These are phyloP conservation scores for Netelia virgata DNA, from an alignment of 2,888 invertebrate species.

Conservation along the genomic window DNA sequence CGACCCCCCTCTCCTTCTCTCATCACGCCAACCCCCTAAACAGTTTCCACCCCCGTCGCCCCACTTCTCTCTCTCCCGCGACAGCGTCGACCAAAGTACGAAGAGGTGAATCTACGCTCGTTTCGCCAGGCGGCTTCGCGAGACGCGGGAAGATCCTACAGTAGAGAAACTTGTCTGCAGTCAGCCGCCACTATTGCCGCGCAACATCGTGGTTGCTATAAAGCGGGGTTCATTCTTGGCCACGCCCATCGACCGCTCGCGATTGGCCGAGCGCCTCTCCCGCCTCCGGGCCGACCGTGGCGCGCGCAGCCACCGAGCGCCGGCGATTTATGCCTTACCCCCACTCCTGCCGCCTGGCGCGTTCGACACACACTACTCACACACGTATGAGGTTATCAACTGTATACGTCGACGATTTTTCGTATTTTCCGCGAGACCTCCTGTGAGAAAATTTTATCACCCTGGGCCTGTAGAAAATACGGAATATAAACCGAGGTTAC, in stretches of 20 bases:
- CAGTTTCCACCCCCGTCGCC: not conserved
- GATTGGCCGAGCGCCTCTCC: constrained; percentile 73
- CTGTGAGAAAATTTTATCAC: constrained; percentile 73
- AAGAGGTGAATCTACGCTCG: constrained; percentile 31
- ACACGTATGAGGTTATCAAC: constrained; percentile 33
- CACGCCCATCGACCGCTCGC: constrained; percentile 70
- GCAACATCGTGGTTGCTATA: constrained; percentile 18
- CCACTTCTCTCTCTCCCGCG: not conserved
- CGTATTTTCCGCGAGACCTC: constrained; percentile 73
- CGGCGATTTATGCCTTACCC: constrained; percentile 77
- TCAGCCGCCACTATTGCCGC: constrained; percentile 49
- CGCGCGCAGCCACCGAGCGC: constrained; percentile 66
- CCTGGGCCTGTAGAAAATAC: constrained; percentile 42
- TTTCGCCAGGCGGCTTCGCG: constrained; percentile 32
- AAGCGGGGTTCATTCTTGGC: constrained; percentile 62
- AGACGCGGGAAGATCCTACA: constrained; percentile 10
- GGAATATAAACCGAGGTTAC: not conserved
- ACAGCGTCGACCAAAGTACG: not conserved
- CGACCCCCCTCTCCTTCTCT: not conserved
- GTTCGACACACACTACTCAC: constrained; percentile 38
- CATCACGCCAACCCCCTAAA: constrained; percentile 16
- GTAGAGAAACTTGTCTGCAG: constrained; percentile 61
- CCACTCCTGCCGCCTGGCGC: constrained; percentile 65
- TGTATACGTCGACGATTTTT: constrained; percentile 68
- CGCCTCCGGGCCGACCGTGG: constrained; percentile 69